phyloP scores from a whole-genome alignment of 2,113 vertebrate species.

The Callithrix jacchus region DNA sequence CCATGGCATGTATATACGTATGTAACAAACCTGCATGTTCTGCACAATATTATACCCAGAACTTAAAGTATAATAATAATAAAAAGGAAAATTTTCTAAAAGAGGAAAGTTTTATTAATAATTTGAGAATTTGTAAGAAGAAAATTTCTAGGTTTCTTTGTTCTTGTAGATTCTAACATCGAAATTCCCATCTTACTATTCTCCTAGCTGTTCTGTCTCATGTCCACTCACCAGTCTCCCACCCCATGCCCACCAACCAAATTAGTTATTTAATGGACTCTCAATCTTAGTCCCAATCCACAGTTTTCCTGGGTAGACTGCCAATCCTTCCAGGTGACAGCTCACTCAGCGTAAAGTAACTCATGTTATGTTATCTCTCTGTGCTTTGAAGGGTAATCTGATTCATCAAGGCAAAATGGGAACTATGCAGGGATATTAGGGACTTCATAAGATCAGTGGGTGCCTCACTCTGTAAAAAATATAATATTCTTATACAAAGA shows the following conservation, averaged over 20 bases:
- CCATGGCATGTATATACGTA: too few species aligned
- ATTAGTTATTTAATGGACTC: neutral
- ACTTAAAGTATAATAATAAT: too few species aligned
- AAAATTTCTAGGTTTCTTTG: neutral
- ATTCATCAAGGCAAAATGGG: neutral
- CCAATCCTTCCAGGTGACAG: neutral
- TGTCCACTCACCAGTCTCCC: neutral
- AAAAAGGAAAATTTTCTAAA: neutral
- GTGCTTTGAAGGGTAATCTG: neutral
- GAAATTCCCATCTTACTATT: neutral
- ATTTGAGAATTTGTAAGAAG: neutral
- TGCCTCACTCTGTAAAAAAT: neutral
- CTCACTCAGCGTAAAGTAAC: neutral
- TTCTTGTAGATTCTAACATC: neutral
- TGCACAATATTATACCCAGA: too few species aligned
- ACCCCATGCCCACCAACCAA: too few species aligned
- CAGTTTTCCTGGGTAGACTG: neutral
- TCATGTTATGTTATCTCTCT: neutral
- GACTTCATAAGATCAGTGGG: neutral
- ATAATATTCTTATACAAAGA: neutral
- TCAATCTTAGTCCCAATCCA: neutral
- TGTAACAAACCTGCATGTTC: too few species aligned
- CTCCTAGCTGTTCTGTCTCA: neutral
- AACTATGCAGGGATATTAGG: neutral
- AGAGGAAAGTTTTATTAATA: neutral